Conservation (phyloP, 2,888 invertebrate species). For the Athalia rosae region DNA sequence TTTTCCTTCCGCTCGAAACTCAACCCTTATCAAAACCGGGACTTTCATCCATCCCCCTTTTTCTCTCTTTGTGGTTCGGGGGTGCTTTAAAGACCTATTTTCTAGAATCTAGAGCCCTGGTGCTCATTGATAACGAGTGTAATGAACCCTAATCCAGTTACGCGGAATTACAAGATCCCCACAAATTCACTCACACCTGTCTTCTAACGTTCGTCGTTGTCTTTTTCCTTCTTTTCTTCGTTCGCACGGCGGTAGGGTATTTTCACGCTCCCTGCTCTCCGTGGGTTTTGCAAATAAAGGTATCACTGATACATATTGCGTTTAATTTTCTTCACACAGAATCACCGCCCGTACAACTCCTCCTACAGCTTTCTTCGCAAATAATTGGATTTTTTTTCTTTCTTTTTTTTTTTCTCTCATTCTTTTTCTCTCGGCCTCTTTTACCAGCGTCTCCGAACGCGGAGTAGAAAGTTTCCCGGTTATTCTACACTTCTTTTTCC, state of each 20-base stretch:
- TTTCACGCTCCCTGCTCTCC: conserved; percentile 7
- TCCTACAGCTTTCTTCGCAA: conserved; percentile 16
- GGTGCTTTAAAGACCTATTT: conserved; percentile 37
- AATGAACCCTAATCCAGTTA: conserved; percentile 38
- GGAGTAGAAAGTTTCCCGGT: too few relatives aligned
- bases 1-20: not conserved
- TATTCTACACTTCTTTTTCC: too few relatives aligned
- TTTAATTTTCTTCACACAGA: conserved; percentile 14
- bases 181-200: conserved; percentile 7
- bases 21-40: conserved; percentile 22
- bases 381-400: not conserved
- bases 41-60: not conserved
- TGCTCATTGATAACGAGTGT: conserved; percentile 39
- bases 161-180: conserved; percentile 31
- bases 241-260: not conserved
- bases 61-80: conserved; percentile 28
- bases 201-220: not conserved
- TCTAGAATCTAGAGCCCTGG: conserved; percentile 33
- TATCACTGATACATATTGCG: too few relatives aligned
- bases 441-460: too few relatives aligned
- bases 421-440: not conserved
- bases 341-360: not conserved
- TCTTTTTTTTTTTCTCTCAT: too few relatives aligned
- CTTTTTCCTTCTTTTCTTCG: conserved; percentile 4
- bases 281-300: not conserved